These are phyloP conservation scores for Ascidia mentula DNA, from an alignment of 23 tunicate species.

Conservation along the genomic window DNA sequence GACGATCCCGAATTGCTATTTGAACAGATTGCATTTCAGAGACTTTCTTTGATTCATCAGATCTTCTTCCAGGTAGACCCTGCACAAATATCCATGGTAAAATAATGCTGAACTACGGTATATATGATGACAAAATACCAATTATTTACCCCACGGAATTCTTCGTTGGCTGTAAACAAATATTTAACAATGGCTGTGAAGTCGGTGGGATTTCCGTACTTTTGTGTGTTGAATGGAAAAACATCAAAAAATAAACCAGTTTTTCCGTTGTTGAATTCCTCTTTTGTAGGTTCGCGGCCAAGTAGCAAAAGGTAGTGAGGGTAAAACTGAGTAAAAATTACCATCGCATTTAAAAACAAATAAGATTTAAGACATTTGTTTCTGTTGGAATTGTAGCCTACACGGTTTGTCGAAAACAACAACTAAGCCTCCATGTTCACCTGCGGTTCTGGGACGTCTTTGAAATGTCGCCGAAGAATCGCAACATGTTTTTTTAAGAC, in stretches of 20 bases:
- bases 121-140: not conserved
- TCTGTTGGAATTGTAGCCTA: too few relatives aligned
- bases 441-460: slow-evolving; percentile 70
- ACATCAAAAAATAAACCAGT: slow-evolving; percentile 58
- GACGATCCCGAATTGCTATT: slow-evolving; percentile 4
- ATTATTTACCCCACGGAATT: slow-evolving; percentile 66
- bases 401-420: too few relatives aligned
- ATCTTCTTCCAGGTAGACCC: slow-evolving; percentile 31
- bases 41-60: slow-evolving; percentile 26
- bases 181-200: slow-evolving; percentile 55
- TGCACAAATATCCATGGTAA: not conserved
- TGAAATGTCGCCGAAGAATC: slow-evolving; percentile 25
- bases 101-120: not conserved
- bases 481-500: slow-evolving; percentile 40
- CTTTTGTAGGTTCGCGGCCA: slow-evolving; percentile 75
- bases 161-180: slow-evolving; percentile 69
- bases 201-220: slow-evolving; percentile 58
- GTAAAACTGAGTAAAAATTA: slow-evolving; percentile 28
- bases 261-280: slow-evolving; percentile 54
- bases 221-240: slow-evolving; percentile 52
- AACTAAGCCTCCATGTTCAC: too few relatives aligned
- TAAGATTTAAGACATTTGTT: not conserved
- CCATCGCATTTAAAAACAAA: not conserved
- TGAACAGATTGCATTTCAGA: slow-evolving; percentile 21
- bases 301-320: slow-evolving; percentile 65